Evolutionary conservation across 2,888 invertebrate species (phyloP).

Genomic region (Silvanus unidentatus): DNA sequence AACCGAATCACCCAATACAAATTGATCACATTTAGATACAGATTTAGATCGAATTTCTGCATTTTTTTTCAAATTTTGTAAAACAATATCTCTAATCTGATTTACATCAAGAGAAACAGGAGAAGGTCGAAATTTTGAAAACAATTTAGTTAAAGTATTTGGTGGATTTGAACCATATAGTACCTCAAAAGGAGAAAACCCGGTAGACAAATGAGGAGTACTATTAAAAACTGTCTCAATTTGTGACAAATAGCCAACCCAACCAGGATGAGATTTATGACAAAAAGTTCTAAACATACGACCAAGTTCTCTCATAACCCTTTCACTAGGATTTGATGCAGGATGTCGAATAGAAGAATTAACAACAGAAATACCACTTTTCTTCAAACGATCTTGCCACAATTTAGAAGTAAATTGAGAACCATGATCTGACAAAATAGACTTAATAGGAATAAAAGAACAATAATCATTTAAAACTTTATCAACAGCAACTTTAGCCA

Average conservation of each 20-base stretch:
- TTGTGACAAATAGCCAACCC: conserved; percentile 4
- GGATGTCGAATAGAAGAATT: conserved; percentile 14
- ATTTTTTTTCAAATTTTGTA: neutral
- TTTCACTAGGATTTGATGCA: conserved; percentile 10
- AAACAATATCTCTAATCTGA: neutral
- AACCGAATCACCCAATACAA: conserved; percentile 3
- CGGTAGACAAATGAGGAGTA: conserved; percentile 10
- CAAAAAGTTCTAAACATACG: conserved; percentile 12
- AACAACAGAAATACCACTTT: neutral
- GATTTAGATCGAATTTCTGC: neutral
- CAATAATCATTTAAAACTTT: conserved; percentile 11
- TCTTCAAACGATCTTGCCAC: conserved; percentile 13
- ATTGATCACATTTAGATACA: neutral
- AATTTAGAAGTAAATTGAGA: conserved; percentile 21
- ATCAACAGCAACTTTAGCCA: conserved; percentile 7
- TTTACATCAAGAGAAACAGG: neutral
- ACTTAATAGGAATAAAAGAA: conserved; percentile 6
- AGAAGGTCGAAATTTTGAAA: neutral
- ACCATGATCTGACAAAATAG: conserved; percentile 18
- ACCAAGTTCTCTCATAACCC: conserved; percentile 10
- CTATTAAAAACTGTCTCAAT: conserved; percentile 10
- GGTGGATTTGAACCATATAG: conserved; percentile 5
- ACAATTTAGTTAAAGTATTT: neutral
- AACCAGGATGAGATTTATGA: conserved; percentile 8
- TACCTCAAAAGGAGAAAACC: conserved; percentile 8